Conservation (phyloP, 2,797 vertebrate species). For the Alcedo quadribrachys region DNA sequence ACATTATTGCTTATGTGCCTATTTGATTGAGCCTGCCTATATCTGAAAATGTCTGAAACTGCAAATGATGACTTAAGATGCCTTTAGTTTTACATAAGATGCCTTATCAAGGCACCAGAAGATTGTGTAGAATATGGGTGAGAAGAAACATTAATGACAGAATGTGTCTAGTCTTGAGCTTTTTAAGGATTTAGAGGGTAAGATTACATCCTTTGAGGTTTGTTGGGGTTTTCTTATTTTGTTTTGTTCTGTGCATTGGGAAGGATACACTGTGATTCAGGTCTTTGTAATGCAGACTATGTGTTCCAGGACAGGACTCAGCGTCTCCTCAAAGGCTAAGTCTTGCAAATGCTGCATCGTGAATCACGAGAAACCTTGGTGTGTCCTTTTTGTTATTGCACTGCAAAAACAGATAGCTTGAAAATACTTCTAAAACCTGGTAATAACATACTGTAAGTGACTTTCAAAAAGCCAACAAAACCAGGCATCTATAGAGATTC, state of each 20-base stretch:
- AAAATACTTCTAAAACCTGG: background rate
- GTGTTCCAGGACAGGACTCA: background rate
- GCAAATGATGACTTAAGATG: background rate
- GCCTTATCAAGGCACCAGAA: background rate
- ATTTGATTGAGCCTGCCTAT: background rate
- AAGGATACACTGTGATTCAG: background rate
- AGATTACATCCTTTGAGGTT: background rate
- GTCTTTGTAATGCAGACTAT: background rate
- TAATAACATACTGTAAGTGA: background rate
- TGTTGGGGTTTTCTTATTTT: background rate
- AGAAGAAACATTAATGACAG: background rate
- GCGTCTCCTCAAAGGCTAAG: background rate
- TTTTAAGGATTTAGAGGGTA: background rate
- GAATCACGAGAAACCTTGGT: background rate
- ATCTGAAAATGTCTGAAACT: background rate
- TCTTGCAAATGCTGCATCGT: background rate
- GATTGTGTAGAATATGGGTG: background rate
- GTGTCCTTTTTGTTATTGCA: background rate
- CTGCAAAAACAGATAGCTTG: background rate
- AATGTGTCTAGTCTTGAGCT: background rate
- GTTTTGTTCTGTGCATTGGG: background rate
- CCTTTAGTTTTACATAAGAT: background rate
- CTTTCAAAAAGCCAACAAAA: background rate
- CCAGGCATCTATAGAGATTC: rapidly evolving
- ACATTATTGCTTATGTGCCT: background rate